Percentiles rank a stretch among this genome's conserved stretches.
These are phyloP conservation scores for Oxycera nigricornis DNA, from an alignment of 2,888 invertebrate species.

Conservation along the genomic window DNA sequence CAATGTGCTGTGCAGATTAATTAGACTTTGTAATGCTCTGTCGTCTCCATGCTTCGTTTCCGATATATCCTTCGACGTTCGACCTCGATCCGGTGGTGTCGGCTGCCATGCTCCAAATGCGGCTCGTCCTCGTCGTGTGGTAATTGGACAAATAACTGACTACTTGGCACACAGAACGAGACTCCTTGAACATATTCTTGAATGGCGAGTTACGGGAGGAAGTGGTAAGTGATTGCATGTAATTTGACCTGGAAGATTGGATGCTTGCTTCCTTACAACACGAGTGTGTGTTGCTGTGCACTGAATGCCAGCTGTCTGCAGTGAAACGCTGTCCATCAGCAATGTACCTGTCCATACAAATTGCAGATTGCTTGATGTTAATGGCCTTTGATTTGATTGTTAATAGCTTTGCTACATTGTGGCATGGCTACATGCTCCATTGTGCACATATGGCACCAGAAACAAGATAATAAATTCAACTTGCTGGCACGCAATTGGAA, in stretches of 20 bases:
- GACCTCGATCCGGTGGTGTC: not conserved
- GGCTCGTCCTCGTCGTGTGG: not conserved
- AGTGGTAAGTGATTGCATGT: slow-evolving; percentile 51
- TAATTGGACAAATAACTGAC: slow-evolving; percentile 35
- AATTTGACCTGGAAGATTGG: slow-evolving; percentile 4
- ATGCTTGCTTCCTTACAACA: not conserved
- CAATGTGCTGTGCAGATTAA: slow-evolving; percentile 23
- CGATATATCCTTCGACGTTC: not conserved
- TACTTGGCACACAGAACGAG: slow-evolving; percentile 64
- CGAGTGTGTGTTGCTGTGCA: not conserved
- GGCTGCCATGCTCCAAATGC: not conserved
- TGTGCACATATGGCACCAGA: too few relatives aligned
- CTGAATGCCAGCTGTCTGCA: not conserved
- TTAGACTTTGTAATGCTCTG: slow-evolving; percentile 23
- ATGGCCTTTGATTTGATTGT: not conserved
- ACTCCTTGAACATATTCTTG: slow-evolving; percentile 58
- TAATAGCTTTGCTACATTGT: not conserved
- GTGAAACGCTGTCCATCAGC: not conserved
- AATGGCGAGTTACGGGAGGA: slow-evolving; percentile 59
- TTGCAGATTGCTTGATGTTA: not conserved
- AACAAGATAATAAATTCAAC: too few relatives aligned
- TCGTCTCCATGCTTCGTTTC: not conserved
- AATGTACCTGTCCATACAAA: slow-evolving; percentile 1
- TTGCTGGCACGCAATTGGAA: too few relatives aligned
- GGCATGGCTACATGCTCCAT: too few relatives aligned